phyloP scores from a whole-genome alignment of 2,797 vertebrate species.

The Pristis pectinata region DNA sequence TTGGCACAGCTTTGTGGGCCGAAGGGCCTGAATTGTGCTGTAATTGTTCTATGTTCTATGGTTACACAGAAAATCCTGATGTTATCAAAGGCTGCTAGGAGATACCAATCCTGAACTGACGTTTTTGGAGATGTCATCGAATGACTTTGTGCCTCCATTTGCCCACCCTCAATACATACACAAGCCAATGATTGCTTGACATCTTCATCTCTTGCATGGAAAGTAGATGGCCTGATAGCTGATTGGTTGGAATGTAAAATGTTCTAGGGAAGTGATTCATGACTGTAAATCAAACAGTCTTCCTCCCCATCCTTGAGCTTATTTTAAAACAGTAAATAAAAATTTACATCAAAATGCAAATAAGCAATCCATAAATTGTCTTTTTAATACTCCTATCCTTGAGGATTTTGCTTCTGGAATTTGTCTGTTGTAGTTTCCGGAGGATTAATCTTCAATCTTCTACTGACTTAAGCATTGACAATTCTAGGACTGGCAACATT shows the following conservation, averaged over 20 bases:
- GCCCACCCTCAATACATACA: not conserved
- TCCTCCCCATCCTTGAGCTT: not conserved
- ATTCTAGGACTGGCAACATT: not conserved
- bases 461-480: too few species aligned
- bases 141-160: not conserved
- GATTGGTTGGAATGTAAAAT: not conserved
- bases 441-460: not conserved
- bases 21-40: too few species aligned
- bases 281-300: not conserved
- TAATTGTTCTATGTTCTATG: too few species aligned
- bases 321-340: not conserved
- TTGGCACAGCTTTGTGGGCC: too few species aligned
- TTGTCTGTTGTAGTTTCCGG: not conserved
- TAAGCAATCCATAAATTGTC: too few species aligned
- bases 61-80: not conserved
- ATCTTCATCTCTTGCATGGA: too few species aligned
- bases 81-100: not conserved
- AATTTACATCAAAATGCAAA: not conserved
- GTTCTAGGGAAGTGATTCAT: not conserved
- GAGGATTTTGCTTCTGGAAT: not conserved
- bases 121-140: not conserved
- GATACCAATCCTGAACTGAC: not conserved
- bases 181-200: too few species aligned
- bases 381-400: not conserved
- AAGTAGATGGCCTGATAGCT: not conserved